phyloP scores from a whole-genome alignment of 2,888 invertebrate genomes.

The Catocala nupta region DNA sequence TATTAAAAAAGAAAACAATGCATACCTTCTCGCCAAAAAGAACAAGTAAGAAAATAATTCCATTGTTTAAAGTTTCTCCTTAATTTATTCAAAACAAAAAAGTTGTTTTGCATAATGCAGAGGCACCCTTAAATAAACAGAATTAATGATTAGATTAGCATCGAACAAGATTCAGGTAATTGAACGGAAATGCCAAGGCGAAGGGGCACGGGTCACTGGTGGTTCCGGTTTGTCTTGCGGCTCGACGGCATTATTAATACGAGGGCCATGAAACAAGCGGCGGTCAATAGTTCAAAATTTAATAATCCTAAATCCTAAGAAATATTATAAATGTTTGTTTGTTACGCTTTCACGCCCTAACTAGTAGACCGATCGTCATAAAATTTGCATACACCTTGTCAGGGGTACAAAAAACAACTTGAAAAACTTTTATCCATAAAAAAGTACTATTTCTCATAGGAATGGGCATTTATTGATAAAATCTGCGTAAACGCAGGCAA shows the following conservation, averaged over 20 bases:
- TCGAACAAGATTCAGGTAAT: conserved; percentile 55
- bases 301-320: no score
- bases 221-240: conserved; percentile 44
- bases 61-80: conserved; percentile 1
- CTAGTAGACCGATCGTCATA: no score
- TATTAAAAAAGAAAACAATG: no score
- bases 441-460: no score
- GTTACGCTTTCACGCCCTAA: no score
- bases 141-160: conserved; percentile 55
- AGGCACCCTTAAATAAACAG: conserved; percentile 34
- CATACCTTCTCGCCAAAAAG: not conserved
- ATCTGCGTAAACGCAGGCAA: no score
- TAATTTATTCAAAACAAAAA: not conserved
- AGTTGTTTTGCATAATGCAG: not conserved
- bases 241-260: conserved; percentile 36
- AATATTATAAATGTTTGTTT: no score
- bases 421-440: no score
- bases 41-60: not conserved
- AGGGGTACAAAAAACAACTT: no score
- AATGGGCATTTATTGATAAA: no score
- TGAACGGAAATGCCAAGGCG: conserved; percentile 57
- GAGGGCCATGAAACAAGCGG: conserved; percentile 28
- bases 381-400: no score
- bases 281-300: no score
- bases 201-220: conserved; percentile 52